These are phyloP conservation scores for Spialia ferax DNA, from an alignment of 2,888 invertebrate species.

Conservation along the genomic window DNA sequence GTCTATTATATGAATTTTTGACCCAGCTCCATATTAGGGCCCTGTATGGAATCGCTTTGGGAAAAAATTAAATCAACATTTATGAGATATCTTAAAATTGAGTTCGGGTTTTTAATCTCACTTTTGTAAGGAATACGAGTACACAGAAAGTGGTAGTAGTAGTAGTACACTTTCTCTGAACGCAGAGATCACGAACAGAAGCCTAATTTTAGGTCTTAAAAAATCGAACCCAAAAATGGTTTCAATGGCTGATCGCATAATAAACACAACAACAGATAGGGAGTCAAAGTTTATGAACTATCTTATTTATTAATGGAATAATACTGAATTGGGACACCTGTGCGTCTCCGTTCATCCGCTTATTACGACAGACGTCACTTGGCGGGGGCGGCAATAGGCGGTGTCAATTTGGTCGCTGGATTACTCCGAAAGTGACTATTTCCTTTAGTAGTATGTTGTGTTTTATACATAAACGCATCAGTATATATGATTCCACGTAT, in stretches of 20 bases:
- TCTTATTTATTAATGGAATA: conserved; percentile 31
- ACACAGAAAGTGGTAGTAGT: no score
- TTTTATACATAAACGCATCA: neutral
- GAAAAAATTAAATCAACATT: no score
- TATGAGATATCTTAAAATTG: no score
- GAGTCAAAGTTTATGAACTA: neutral
- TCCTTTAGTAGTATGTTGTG: conserved; percentile 54
- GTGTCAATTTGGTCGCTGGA: conserved; percentile 69
- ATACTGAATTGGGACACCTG: conserved; percentile 48
- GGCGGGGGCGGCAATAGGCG: conserved; percentile 53
- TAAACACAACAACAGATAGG: neutral
- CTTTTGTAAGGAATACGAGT: no score
- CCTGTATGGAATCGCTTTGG: no score
- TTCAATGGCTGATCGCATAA: neutral
- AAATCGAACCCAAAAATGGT: no score
- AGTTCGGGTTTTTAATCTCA: no score
- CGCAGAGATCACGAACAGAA: no score
- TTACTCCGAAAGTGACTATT: conserved; percentile 69
- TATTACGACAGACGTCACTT: conserved; percentile 49
- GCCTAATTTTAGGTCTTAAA: no score
- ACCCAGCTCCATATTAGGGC: no score
- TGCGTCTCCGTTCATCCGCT: conserved; percentile 38
- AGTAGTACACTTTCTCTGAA: no score
- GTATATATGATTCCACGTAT: neutral
- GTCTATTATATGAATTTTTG: no score